Conservation (phyloP, 2,113 vertebrate species). For the Aythya baeri region DNA sequence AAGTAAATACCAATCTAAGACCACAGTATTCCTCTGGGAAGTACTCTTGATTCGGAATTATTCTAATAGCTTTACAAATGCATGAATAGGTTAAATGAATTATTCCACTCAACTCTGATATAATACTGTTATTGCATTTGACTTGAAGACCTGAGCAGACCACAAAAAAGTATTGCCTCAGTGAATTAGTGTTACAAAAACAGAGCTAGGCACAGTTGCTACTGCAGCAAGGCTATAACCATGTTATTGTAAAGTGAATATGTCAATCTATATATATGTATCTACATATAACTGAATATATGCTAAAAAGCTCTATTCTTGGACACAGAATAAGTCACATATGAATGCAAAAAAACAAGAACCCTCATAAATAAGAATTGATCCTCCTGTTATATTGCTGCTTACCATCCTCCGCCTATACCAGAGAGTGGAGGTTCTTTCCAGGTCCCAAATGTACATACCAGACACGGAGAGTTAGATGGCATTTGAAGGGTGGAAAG, state of each 20-base stretch:
- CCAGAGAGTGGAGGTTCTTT: neutral
- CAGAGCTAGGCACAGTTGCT: neutral
- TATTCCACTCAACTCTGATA: neutral
- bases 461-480: neutral
- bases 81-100: slow-evolving; percentile 2
- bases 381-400: neutral
- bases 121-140: neutral
- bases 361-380: neutral
- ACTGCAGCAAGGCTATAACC: neutral
- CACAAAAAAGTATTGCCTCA: neutral
- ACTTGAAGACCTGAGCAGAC: neutral
- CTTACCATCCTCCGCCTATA: neutral
- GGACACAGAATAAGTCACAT: neutral
- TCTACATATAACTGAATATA: neutral
- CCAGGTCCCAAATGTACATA: neutral
- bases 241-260: neutral
- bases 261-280: neutral
- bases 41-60: neutral
- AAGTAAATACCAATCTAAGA: neutral
- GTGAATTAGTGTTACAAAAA: neutral
- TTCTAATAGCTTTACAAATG: slow-evolving; percentile 8
- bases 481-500: neutral
- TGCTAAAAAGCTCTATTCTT: neutral
- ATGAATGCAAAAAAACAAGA: neutral
- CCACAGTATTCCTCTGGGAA: neutral